Conservation (phyloP, 2,113 vertebrate species). For the Eretmochelys imbricata region DNA sequence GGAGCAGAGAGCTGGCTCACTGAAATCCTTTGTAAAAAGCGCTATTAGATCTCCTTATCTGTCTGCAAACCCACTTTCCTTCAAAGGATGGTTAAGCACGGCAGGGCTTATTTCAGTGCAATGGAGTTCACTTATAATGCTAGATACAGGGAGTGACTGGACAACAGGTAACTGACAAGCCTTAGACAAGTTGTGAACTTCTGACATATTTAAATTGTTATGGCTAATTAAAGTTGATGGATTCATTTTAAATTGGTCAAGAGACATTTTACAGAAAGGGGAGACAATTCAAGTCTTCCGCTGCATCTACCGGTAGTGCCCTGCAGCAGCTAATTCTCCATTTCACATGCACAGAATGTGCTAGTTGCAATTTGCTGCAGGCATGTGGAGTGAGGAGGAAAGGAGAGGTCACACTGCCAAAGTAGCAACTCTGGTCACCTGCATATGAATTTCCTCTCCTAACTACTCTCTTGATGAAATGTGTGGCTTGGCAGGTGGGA, state of each 20-base stretch:
- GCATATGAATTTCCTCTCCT: too few species aligned
- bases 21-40: neutral
- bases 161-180: neutral
- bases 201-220: neutral
- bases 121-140: neutral
- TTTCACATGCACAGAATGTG: neutral
- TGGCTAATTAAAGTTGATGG: neutral
- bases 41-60: neutral
- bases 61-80: neutral
- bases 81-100: neutral
- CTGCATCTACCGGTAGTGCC: fast-evolving
- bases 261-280: neutral
- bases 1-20: neutral
- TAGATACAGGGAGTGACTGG: neutral
- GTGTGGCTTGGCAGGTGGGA: too few species aligned
- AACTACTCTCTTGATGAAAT: too few species aligned
- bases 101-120: neutral
- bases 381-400: neutral
- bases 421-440: neutral
- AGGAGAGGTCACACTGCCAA: neutral
- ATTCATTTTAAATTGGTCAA: neutral
- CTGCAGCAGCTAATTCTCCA: neutral
- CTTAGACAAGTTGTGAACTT: neutral
- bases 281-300: neutral
- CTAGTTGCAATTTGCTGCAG: neutral